These are phyloP conservation scores for Myoxocephalus aenaeus DNA, from an alignment of 2,797 vertebrate genomes.

Conservation along the genomic window DNA sequence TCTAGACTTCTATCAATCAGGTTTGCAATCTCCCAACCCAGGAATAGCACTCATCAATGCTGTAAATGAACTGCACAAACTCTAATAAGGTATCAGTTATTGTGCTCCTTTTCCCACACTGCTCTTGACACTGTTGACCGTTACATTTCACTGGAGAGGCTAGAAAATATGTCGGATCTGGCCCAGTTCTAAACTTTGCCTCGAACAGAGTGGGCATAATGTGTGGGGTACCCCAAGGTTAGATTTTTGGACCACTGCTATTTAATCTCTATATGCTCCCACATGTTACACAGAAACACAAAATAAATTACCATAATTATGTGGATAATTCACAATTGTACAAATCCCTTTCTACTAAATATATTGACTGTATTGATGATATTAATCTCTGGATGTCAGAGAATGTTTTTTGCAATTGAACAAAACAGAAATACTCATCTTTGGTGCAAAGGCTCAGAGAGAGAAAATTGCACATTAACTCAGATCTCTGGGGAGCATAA, in stretches of 20 bases:
- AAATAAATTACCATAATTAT: not conserved
- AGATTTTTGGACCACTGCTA: too few relatives aligned
- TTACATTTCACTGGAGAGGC: not conserved
- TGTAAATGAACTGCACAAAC: not conserved
- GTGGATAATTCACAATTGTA: not conserved
- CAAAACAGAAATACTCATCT: slow-evolving; percentile 4
- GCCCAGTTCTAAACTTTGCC: not conserved
- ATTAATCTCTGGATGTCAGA: not conserved
- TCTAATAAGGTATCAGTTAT: too few relatives aligned
- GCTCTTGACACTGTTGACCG: not conserved
- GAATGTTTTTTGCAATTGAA: not conserved
- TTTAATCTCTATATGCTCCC: not conserved
- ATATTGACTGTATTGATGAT: not conserved
- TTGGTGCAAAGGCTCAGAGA: not conserved
- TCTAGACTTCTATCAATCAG: not conserved
- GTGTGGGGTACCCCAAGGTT: not conserved
- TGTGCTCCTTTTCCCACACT: not conserved
- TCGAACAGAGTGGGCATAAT: not conserved
- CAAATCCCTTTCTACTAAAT: not conserved
- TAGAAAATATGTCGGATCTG: not conserved
- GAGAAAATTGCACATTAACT: not conserved
- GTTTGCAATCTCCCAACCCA: not conserved
- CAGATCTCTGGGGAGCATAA: not conserved
- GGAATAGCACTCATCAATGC: not conserved
- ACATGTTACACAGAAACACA: not conserved